A percentile compares a stretch with the other conserved stretches of the same genome.
Conservation (phyloP, 92 coral and sea anemone genomes). For the Porites lobata region DNA sequence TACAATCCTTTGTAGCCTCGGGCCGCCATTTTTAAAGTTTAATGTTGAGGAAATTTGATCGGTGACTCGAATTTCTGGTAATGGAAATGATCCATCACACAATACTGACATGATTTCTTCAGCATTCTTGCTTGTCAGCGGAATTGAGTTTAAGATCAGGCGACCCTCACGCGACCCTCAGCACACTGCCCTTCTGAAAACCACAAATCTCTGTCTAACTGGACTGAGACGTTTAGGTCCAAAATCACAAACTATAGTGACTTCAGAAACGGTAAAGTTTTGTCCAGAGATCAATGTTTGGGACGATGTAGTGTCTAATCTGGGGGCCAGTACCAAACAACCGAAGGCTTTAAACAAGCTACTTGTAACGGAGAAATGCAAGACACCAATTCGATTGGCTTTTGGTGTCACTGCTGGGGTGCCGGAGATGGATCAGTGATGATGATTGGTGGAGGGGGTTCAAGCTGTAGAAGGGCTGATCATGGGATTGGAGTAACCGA, state of each 20-base stretch:
- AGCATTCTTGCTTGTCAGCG: constrained; percentile 4
- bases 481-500: too few relatives aligned
- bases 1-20: too few relatives aligned
- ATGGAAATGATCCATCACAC: not conserved
- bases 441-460: too few relatives aligned
- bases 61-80: too few relatives aligned
- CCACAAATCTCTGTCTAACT: too few relatives aligned
- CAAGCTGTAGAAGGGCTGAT: too few relatives aligned
- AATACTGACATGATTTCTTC: constrained; percentile 1
- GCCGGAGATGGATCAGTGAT: too few relatives aligned
- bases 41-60: too few relatives aligned
- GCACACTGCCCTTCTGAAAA: too few relatives aligned
- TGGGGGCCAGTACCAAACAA: not conserved
- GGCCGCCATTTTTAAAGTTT: too few relatives aligned
- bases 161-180: too few relatives aligned
- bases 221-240: not conserved
- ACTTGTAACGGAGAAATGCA: not conserved
- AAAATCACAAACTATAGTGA: constrained; percentile 4
- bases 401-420: too few relatives aligned
- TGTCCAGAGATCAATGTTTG: not conserved
- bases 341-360: not conserved
- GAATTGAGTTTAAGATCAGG: not conserved
- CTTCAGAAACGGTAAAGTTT: not conserved
- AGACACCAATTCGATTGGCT: not conserved
- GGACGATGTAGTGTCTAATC: not conserved